phyloP scores from a whole-genome alignment of 2,797 vertebrate species.

The Acridotheres tristis region DNA sequence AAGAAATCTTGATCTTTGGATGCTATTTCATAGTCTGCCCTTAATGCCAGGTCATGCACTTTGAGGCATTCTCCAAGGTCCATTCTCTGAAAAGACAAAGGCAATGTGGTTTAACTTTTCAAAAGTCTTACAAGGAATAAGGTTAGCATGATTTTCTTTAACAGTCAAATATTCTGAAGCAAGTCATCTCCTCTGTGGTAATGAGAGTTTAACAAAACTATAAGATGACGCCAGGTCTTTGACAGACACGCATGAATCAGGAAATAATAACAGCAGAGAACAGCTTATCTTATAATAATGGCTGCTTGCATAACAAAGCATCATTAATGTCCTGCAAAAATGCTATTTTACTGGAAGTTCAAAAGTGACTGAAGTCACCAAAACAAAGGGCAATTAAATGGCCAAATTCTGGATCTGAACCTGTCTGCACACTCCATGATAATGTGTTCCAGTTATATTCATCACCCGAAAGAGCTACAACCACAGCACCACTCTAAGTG shows the following conservation, averaged over 20 bases:
- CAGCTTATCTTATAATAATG: not conserved
- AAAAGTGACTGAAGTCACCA: not conserved
- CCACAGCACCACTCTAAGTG: not conserved
- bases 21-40: constrained; percentile 98
- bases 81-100: constrained; percentile 86
- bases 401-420: not conserved
- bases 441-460: not conserved
- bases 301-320: not conserved
- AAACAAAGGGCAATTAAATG: not conserved
- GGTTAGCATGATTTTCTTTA: not conserved
- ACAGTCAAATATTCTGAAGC: not conserved
- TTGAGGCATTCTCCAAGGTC: constrained; percentile 98
- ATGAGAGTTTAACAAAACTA: not conserved
- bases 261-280: not conserved
- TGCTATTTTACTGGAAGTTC: not conserved
- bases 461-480: not conserved
- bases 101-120: not conserved
- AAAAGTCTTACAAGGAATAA: not conserved
- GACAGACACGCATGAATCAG: not conserved
- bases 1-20: constrained; percentile 98
- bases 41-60: constrained; percentile 95
- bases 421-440: no score
- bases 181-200: not conserved
- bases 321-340: not conserved
- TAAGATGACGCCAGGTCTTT: not conserved